Conservation (phyloP, 2,113 vertebrate species). For the Butorides virescens region DNA sequence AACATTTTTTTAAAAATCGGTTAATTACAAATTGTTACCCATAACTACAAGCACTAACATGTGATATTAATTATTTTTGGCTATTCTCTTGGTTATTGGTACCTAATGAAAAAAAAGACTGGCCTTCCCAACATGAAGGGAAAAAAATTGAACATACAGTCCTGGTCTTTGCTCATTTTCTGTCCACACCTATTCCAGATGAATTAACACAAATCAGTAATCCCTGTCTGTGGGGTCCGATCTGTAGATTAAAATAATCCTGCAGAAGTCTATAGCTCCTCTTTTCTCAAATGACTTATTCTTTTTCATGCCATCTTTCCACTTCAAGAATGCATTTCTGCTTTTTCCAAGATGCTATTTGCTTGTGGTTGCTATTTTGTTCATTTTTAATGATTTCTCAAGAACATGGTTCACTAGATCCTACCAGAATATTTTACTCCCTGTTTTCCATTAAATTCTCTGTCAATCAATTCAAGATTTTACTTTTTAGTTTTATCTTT, state of each 20-base stretch:
- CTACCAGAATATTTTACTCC: background rate
- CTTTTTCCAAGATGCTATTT: background rate
- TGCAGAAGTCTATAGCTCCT: background rate
- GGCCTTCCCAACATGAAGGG: background rate
- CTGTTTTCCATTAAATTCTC: background rate
- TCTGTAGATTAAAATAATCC: background rate
- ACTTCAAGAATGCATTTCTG: background rate
- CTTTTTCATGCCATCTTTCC: background rate
- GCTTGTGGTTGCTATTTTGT: background rate
- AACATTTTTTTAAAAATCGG: background rate
- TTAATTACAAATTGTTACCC: background rate
- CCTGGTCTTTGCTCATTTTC: background rate
- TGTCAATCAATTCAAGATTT: background rate
- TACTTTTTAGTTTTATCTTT: background rate
- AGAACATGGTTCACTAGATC: background rate
- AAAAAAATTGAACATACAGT: background rate
- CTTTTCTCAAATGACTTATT: background rate
- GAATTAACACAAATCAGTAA: background rate
- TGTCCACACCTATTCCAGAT: background rate
- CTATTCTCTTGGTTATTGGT: background rate
- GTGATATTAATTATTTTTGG: background rate
- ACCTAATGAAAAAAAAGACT: background rate
- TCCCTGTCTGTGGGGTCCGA: background rate
- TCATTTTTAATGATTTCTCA: background rate
- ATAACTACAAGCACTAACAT: background rate